Base-by-base conservation (phyloP, 92 coral and sea anemone genomes). In the Virgularia gustaviana region DNA sequence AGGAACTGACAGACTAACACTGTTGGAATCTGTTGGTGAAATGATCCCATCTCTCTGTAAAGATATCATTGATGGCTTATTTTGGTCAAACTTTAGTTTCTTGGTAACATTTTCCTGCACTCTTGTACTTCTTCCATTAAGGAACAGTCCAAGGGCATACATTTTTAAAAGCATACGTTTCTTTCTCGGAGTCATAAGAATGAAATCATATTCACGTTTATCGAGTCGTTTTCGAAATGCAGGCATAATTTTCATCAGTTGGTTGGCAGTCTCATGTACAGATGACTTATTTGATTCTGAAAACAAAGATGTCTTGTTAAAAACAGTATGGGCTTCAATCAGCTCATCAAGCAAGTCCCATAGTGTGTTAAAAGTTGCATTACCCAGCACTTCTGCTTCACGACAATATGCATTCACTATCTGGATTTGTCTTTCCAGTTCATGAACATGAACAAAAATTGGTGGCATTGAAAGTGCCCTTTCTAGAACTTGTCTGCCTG, bases 341-440 rank as follows among this genome's bases (percentile, higher is more conserved):
- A 94, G 84, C 72, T 94, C 99, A 78, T 94, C 99, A 52, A 94
- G 96, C 49, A 94, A 83, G 66, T 94, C 99, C 99, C 99, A 94
- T 9, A 94, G 82, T 0, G 99, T 89, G 32, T 94, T 95, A 82
- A 94, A 94, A 28, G 96, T 94, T 77, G 96, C 96, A 75, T 94
- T 88, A 2, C 85, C 96, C 13, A 85, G 55, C 53, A 78, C 85
- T 70, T 94, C 99, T 16, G 99, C 99, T 70, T 94, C 99, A 20
- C 99, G 81, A 79, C 99, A 94, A 71, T 94, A 94, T 30, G 99
- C 99, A 83, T 94, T 94, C 57, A 94, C 89, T 60, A 94, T 81
- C 20, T 94, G 99, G 34, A 94, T 94, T 76, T 94, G 99, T 60
- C 99, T 78, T 77, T 94, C 99, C 41, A 94, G 63, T 41, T 94